A percentile compares a stretch with the other conserved stretches of the same genome.
Conservation (phyloP, 2,797 vertebrate species). For the Huso huso region DNA sequence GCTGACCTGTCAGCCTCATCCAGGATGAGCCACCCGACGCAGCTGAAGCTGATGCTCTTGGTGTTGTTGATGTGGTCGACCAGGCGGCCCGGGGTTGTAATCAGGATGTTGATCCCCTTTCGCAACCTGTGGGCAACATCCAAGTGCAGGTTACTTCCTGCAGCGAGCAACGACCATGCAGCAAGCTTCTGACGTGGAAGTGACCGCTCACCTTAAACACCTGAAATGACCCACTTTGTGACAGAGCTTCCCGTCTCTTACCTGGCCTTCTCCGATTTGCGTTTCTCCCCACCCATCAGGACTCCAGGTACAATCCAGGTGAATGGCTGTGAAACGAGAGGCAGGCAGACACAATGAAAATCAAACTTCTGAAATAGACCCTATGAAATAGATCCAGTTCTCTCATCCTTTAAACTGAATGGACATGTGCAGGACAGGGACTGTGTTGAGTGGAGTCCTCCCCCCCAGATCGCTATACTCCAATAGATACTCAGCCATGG, state of each 20-base stretch:
- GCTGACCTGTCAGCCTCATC: slow-evolving; percentile 90
- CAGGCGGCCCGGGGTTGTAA: slow-evolving; percentile 86
- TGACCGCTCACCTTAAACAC: not conserved
- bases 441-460: too few relatives aligned
- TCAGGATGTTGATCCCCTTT: slow-evolving; percentile 90
- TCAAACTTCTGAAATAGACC: too few relatives aligned
- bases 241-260: slow-evolving; percentile 31
- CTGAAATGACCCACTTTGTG: too few relatives aligned
- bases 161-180: not conserved
- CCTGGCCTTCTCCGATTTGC: slow-evolving; percentile 94
- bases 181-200: not conserved
- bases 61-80: slow-evolving; percentile 91
- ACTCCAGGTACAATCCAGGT: slow-evolving; percentile 85
- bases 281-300: slow-evolving; percentile 96
- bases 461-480: too few relatives aligned
- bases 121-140: slow-evolving; percentile 61
- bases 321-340: slow-evolving; percentile 25
- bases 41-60: slow-evolving; percentile 71
- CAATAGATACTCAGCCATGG: too few relatives aligned
- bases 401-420: too few relatives aligned
- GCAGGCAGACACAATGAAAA: not conserved
- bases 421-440: too few relatives aligned
- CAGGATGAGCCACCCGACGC: slow-evolving; percentile 76
- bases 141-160: not conserved
- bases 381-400: too few relatives aligned